These are phyloP conservation scores for Macrophya alboannulata DNA, from an alignment of 2,888 invertebrate genomes.

Conservation along the genomic window DNA sequence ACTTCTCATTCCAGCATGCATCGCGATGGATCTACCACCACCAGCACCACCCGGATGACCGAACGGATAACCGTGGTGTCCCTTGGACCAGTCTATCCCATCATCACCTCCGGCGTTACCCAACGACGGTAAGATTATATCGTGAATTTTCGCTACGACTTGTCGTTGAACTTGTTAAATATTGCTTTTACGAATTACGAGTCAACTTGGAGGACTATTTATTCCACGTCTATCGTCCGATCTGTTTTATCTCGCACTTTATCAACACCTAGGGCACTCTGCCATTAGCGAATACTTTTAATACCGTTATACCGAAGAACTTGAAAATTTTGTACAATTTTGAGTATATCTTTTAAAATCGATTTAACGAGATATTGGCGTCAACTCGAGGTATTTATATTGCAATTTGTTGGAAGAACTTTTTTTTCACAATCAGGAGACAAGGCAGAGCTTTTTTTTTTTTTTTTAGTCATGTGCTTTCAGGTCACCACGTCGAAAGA, in stretches of 20 bases:
- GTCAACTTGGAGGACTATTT: background rate
- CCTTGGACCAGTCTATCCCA: slow-evolving; percentile 54
- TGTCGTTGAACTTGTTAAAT: background rate
- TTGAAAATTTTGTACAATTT: too few relatives aligned
- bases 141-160: slow-evolving; percentile 25
- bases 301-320: too few relatives aligned
- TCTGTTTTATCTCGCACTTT: background rate
- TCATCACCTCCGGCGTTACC: slow-evolving; percentile 45
- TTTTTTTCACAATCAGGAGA: background rate
- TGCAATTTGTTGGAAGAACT: background rate
- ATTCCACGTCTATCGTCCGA: background rate
- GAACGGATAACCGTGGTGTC: slow-evolving; percentile 11
- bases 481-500: background rate
- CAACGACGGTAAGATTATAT: slow-evolving; percentile 43
- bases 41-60: slow-evolving; percentile 17
- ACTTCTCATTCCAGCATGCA: slow-evolving; percentile 76
- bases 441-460: background rate
- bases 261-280: background rate
- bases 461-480: background rate
- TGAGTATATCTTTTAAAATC: background rate
- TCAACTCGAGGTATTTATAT: background rate
- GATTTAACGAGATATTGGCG: background rate
- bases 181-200: background rate
- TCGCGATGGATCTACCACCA: slow-evolving; percentile 61
- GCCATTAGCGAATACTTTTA: background rate